Base-by-base conservation (phyloP, 1,140 invertebrate genomes). In the Ceratosolen solmsi region DNA sequence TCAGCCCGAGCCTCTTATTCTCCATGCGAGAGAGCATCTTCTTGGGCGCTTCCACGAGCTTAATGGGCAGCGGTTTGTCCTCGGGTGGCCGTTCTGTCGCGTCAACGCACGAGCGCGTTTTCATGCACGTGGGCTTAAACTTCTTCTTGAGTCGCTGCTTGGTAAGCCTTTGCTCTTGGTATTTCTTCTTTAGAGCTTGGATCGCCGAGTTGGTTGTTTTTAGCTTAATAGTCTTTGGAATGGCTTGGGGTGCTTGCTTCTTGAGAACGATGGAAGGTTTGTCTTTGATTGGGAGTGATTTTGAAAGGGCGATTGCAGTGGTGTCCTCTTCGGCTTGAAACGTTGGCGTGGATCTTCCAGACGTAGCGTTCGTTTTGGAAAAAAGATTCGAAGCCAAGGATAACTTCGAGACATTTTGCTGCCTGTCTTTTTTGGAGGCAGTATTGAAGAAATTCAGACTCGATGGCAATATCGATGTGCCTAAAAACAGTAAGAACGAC, bases 371-470 rank as follows among this genome's bases (percentile, higher is more conserved):
- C 38, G 68, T 22, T 4, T 82, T 88, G 73, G 85, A 86, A 8
- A 46, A 87, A 83, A 36, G 83, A 84, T 54, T 84, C 0, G 13
- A 22, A 41, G 30, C 82, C 83, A 65, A 84, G 30, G 65, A 70
- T 63, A 76, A 54, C 65, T 68, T 85, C 2, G 81, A 54, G n/a
- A 79, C 77, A 49, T 79, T 33, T 46, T 83, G 77, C 11, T 20
- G 51, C 79, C 89, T 90, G 58, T 90, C 91, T 80, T 89, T 92
- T 58, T 89, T 90, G 41, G 83, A 82, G n/a, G 89, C 87, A 36
- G 89, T 84, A 86, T 96, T 96, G 80, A 96, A 95, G 84, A 95
- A 96, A 88, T 96, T 95, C 73, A 97, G 90, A 83, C 93, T 94
- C 5, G 95, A 92, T 49, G 96, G 96, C 82, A 97, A 89, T 82